Evolutionary conservation across 2,113 vertebrate species (phyloP).

Genomic region (Sorex araneus): DNA sequence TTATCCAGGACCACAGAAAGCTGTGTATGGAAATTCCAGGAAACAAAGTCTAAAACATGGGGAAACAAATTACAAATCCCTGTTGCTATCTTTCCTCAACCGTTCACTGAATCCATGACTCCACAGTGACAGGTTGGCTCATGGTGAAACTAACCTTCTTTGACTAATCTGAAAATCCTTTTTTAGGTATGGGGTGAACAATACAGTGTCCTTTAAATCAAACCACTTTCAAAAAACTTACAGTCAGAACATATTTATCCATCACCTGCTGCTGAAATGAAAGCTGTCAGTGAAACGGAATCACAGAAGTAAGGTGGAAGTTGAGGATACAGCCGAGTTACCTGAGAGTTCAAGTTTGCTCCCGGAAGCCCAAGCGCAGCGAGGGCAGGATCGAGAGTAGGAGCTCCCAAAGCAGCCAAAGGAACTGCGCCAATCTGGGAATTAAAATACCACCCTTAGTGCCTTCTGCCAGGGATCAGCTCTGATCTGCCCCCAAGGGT

Average conservation of each 20-base stretch:
- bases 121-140: neutral
- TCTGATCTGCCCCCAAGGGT: neutral
- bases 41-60: neutral
- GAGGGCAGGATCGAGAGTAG: slow-evolving; percentile 95
- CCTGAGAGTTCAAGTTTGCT: slow-evolving; percentile 97
- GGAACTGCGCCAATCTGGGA: slow-evolving; percentile 96
- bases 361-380: slow-evolving; percentile 97
- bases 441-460: slow-evolving; percentile 25
- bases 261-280: slow-evolving; percentile 2
- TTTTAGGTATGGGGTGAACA: neutral
- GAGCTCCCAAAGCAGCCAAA: slow-evolving; percentile 95
- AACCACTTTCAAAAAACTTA: no score
- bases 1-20: neutral
- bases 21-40: neutral
- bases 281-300: slow-evolving; percentile 10
- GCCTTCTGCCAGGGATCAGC: neutral
- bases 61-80: neutral
- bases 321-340: slow-evolving; percentile 73
- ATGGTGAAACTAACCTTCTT: neutral
- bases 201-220: neutral
- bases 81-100: neutral
- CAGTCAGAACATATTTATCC: no score
- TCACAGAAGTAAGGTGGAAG: neutral
- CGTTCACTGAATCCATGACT: neutral
- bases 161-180: neutral